Percentiles rank a stretch among this genome's conserved stretches.
Evolutionary conservation across 2,113 vertebrate species (phyloP).

Genomic region (Myotis davidii): DNA sequence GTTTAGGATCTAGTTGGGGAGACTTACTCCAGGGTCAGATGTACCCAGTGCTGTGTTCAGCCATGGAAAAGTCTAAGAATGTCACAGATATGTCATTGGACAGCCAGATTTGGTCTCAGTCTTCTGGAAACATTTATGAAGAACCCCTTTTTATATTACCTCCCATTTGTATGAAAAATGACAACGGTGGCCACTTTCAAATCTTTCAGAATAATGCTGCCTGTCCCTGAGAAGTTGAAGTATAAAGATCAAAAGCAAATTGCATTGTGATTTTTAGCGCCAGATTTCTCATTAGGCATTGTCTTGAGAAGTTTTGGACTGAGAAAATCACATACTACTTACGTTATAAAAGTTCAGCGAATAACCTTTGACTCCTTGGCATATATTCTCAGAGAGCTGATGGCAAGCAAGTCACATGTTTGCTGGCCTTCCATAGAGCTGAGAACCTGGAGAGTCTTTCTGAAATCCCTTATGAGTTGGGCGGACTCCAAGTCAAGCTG

Average conservation of each 20-base stretch:
- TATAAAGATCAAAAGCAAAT: constrained; percentile 67
- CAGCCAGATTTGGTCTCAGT: constrained; percentile 57
- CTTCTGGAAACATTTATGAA: constrained; percentile 52
- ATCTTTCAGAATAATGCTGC: constrained; percentile 47
- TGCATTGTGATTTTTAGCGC: constrained; percentile 16
- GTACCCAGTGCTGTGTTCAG: neutral
- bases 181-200: neutral
- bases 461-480: neutral
- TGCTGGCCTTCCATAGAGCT: neutral
- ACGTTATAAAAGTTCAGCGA: constrained; percentile 63
- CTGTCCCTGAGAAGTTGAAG: constrained; percentile 51
- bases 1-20: neutral
- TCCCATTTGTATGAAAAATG: neutral
- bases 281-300: constrained; percentile 65
- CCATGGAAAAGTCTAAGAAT: constrained; percentile 53
- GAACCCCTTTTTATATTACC: neutral
- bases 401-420: constrained; percentile 46
- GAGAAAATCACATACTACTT: constrained; percentile 59
- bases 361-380: constrained; percentile 50
- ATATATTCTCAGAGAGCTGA: constrained; percentile 47
- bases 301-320: constrained; percentile 48
- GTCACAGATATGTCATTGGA: neutral
- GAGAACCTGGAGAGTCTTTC: constrained; percentile 21
- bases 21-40: neutral
- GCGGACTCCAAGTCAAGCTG: neutral